A percentile compares a stretch with the other conserved stretches of the same genome.
These are phyloP conservation scores for Pantherophis guttatus DNA, from an alignment of 2,113 vertebrate species.

Conservation along the genomic window DNA sequence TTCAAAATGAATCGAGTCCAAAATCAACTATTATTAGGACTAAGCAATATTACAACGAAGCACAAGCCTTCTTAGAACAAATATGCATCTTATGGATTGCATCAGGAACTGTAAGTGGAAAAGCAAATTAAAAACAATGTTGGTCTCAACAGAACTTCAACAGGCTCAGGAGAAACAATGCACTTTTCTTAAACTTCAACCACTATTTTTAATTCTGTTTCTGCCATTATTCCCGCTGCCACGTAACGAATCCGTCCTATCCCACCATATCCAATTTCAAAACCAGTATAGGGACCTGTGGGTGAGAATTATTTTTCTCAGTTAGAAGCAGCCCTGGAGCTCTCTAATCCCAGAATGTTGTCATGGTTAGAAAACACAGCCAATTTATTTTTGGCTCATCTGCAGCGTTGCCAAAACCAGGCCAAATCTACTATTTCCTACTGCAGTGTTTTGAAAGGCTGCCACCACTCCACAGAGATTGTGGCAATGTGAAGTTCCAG, in stretches of 20 bases:
- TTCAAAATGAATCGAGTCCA: not conserved
- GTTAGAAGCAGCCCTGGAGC: not conserved
- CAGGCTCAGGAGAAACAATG: not conserved
- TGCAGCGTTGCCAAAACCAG: not conserved
- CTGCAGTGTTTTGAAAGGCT: not conserved
- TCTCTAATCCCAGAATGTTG: not conserved
- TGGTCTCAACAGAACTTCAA: not conserved
- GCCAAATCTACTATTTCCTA: not conserved
- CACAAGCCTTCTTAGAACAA: not conserved
- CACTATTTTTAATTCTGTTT: not conserved
- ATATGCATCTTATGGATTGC: not conserved
- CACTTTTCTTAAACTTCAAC: not conserved
- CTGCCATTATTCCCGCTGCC: not conserved
- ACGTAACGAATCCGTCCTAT: not conserved
- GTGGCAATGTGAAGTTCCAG: not conserved
- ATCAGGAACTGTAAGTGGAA: not conserved
- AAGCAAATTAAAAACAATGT: not conserved
- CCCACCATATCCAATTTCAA: not conserved
- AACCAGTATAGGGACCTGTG: not conserved
- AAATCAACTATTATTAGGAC: not conserved
- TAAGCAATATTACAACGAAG: not conserved
- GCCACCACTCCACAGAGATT: not conserved
- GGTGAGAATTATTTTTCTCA: not conserved
- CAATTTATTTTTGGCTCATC: not conserved
- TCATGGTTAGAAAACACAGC: not conserved